phyloP scores from a whole-genome alignment of 2,797 vertebrate genomes.

The Tapirus indicus region DNA sequence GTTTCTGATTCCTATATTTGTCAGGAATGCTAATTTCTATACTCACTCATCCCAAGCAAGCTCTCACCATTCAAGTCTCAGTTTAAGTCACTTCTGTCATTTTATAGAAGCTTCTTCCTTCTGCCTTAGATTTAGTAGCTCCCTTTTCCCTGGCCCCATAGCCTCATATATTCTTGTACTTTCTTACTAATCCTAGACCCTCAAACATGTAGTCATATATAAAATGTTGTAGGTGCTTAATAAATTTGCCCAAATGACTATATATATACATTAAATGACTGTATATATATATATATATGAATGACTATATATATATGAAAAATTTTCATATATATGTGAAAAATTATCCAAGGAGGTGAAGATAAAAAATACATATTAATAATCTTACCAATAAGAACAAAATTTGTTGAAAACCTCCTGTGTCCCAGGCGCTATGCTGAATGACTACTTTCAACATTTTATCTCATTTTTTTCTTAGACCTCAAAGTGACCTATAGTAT shows the following conservation, averaged over 20 bases:
- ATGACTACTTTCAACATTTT: background rate
- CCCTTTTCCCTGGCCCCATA: background rate
- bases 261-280: background rate
- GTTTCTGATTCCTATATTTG: background rate
- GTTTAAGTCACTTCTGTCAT: background rate
- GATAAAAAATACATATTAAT: slow-evolving; percentile 1
- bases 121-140: background rate
- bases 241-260: background rate
- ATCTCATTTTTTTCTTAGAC: slow-evolving; percentile 8
- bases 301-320: background rate
- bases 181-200: background rate
- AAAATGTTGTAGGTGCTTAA: background rate
- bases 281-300: background rate
- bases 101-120: background rate
- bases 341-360: background rate
- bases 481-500: slow-evolving; percentile 1
- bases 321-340: background rate
- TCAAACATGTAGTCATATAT: background rate
- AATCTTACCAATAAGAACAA: slow-evolving; percentile 25
- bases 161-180: background rate
- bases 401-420: slow-evolving; percentile 6
- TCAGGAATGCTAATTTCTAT: background rate
- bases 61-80: background rate
- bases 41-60: background rate
- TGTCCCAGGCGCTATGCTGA: background rate